Base-by-base conservation (phyloP, 2,113 vertebrate species). In the Gavialis gangeticus region DNA sequence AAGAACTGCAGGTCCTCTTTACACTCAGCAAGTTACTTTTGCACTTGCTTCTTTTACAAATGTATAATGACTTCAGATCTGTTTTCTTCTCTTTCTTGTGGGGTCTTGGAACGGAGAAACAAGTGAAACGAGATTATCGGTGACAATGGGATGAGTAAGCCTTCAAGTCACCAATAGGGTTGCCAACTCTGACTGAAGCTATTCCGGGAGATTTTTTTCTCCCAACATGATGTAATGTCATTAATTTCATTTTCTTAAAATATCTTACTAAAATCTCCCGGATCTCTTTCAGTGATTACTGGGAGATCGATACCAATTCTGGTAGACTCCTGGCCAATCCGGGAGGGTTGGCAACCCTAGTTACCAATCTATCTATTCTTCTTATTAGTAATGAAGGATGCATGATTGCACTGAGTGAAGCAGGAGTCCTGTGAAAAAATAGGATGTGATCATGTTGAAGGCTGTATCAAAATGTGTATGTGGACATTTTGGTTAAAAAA, bases 1-100 rank as follows among this genome's bases (percentile, higher is more conserved):
- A 10, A 14, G 71, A 22, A 25, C 25, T 2, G 24, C 10, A 27
- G 24, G 30, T 0, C 22, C 13, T 12, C 15, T 27, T 30, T 15
- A 4, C 10, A 11, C 25, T n/a, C 67, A 4, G 34, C 5, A 2
- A 67, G 56, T 14, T 56, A 13, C 10, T 75, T 16, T 21, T 34
- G 85, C 57, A 21, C 27, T 24, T 25, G 3, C 27, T 0, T 2
- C 22, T 34, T 7, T 17, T 13, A 28, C 14, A 13, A 16, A 1
- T 6, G 3, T 6, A 7, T 0, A 1, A 59, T 11, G 21, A 21
- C 8, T 15, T 10, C 3, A 1, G 9, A 16, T 13, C 2, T 3
- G 16, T 27, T 37, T 71, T 37, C 34, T 5, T 56, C 87, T 24
- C 10, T 16, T 27, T 37, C 30, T 71, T 2, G 66, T 1, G 4